Base-by-base conservation (phyloP, 1,140 invertebrate species). In the Sipha flava region DNA sequence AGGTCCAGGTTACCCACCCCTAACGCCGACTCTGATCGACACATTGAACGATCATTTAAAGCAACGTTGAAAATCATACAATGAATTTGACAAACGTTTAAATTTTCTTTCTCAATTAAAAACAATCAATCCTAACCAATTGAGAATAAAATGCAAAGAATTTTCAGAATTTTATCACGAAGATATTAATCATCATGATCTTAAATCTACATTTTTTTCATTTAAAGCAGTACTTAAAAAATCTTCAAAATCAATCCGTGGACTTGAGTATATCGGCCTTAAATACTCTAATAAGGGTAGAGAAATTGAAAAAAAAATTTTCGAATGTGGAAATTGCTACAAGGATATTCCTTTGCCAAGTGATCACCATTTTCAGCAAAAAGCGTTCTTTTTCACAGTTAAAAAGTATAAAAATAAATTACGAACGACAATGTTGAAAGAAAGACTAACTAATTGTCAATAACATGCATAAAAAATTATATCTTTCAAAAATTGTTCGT, bases 301-400 rank as follows among this genome's bases (percentile, higher is more conserved):
- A 64, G n/a, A 64, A 64, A 40, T 64, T 64, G 37, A 18, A 12
- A 64, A 16, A 64, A 64, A n/a, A n/a, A n/a, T n/a, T n/a, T n/a
- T n/a, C n/a, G n/a, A n/a, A n/a, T n/a, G n/a, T n/a, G n/a, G n/a
- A 83, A 81, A 81, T 83, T 80, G 75, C 79, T n/a, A 26, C 81
- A 18, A 80, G 81, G 75, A 83, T 83, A 45, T 83, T 75, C 72
- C 77, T 82, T 73, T 70, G 73, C 26, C 62, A 81, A 31, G 82
- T 82, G 82, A 80, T 83, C n/a, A 82, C 73, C 9, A 83, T 82
- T 47, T 83, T 80, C 79, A 82, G 79, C 49, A 81, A 81, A 31
- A 81, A 84, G 80, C 79, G 82, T 64, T 83, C 83, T 52, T 83
- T 84, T 80, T 83, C 82, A n/a, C 81, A 81, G 72, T 75, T 84